Evolutionary conservation across 37 sponge, comb jelly and placozoan species (phyloP), one percentile per base, ranked within the genome.

Genomic region (Chondrosia reniformis): DNA sequence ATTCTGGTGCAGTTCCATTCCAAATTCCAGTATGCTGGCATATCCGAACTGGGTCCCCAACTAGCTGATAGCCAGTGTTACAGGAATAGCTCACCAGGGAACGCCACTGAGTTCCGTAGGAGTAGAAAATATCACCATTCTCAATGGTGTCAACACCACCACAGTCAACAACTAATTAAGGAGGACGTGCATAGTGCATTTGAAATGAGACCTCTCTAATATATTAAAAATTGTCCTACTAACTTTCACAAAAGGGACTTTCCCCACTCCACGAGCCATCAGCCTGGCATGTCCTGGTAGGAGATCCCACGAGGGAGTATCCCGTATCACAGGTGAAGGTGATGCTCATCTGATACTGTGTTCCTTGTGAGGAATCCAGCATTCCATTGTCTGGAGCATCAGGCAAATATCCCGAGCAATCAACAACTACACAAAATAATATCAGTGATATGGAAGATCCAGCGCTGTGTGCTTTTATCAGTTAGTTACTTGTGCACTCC

Each of bases 151-250:
- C 24, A 21, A 69, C 2, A 24, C 2, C 9, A 3, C 72, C 72
- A 40, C 72, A 69, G 43, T 69, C 72, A 34, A 69, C 72, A 34
- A 38, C 72, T 69, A 36, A 19, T 21, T 19, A 64, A 28, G 66
- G 36, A 13, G 7, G 4, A 3, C 4, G 7, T 64, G 36, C 2
- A 19, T 19, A 49, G 10, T 15, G 15, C 52, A 19, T 49, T 49
- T 49, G 52, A 49, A 49, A 49, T 49, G 52, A 49, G 17, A 59
- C 28, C 8, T 59, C 52, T 49, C 10, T 19, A 10, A 19, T 15
- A 10, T 19, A 49, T 49, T 49, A 49, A 49, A 49, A 10, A 49
- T 49, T 10, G 15, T 49, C 52, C 52, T 49, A 49, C 52, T 49
- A 25, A 59, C 61, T 59, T 13, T 59, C 30, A 59, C 61, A 59